Evolutionary conservation across 2,888 invertebrate species (phyloP), one percentile per base, ranked within the genome.

Genomic region (Macrostomum cliftonense): DNA sequence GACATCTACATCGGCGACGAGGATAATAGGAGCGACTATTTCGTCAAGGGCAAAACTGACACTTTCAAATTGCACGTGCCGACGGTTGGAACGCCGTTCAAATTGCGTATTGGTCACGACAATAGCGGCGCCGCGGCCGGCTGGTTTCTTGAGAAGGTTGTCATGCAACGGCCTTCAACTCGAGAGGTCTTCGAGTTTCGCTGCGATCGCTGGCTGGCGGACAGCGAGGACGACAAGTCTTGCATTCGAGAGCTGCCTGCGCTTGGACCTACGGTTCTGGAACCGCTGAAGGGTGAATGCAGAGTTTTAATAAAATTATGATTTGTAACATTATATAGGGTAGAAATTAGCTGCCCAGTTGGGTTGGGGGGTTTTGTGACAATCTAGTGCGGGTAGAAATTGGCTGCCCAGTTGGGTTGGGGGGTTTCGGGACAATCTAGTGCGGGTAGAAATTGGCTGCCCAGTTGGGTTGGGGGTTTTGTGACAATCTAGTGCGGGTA

Each of bases 101-200:
- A 71, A 53, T 48, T 71, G 7, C 56, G 70, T 14, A 60, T 71
- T 12, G 62, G 64, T 54, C 70, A 71, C 54, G 69, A 71, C 53
- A 63, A 67, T 50, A 55, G 52, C 38, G 64, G 67, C 1, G 21
- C 55, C 2, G 60, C 60, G 39, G 56, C 70, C 9, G 68, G 65
- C n/a, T 71, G 70, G 70, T 68, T 68, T 58, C 56, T 71, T 4
- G 59, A 68, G 39, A 63, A 49, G 49, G 38, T 49, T 11, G 36
- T 28, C 13, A 37, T 39, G 39, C 38, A 37, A 16, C 37, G 39
- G 5, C 39, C 47, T 39, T 20, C 44, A 42, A 42, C 63, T 2
- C 62, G 63, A 46, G 62, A 67, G 49, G 58, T 56, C 20, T 70
- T 61, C 52, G 42, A 49, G 17, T 70, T 67, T 55, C 49, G 47